Base-by-base conservation (phyloP, 2,113 vertebrate genomes). In the Phyllopteryx taeniolatus region DNA sequence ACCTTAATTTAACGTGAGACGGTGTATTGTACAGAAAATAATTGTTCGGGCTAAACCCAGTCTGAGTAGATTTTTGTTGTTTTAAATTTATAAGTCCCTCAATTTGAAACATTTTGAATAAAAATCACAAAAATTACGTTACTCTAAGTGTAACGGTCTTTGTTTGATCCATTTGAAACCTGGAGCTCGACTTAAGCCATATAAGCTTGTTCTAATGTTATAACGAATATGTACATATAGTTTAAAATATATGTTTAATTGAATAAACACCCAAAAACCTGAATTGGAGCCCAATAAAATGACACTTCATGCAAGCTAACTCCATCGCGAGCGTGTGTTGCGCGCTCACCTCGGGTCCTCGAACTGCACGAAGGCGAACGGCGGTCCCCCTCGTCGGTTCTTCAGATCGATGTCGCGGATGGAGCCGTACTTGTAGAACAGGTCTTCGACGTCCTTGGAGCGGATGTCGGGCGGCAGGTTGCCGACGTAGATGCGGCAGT, bases 361-460 rank as follows among this genome's bases (percentile, higher is more conserved):
- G 75, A 94, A 91, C 49, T 90, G 85, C 71, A 95, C 94, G 75
- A 93, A 93, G 49, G 94, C 95, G 81, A 97, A 97, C 22, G 95
- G 95, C 22, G 94, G 94, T 75, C 95, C 94, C 82, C 94, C 94
- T 86, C 95, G 93, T 71, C 94, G 91, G 88, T 95, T 96, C 81
- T 97, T 97, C 81, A 97, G 89, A 72, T 96, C 95, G 72, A 97
- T 95, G 78, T 95, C 95, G 27, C 95, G 93, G 72, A 96, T 96
- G 33, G 93, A 89, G 60, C 95, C 95, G 72, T 95, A 97, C 76
- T 96, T 96, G 83, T 95, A 95, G 73, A 96, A 97, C 5, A 97
- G 83, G 65, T 97, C 95, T 80, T 96, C 95, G 5, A 97, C 86
- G 79, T 97, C 95, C 73, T 95, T 94, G 62, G 95, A 94, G 64